Evolutionary conservation across 35 echinoderm and acorn worm genomes (phyloP).

Genomic region (Heliocidaris erythrogramma): DNA sequence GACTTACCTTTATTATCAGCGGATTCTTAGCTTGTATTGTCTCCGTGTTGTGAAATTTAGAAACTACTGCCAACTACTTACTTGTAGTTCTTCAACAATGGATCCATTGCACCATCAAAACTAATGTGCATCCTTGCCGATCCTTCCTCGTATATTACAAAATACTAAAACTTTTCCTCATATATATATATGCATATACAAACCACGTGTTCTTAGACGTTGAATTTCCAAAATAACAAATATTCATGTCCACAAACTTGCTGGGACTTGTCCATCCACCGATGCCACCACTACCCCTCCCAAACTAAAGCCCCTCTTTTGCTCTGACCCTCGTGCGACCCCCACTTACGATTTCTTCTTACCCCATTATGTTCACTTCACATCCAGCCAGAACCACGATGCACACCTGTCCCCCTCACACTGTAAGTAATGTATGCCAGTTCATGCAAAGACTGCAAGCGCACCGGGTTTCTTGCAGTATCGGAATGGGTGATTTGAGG

Average conservation of each 20-base stretch:
- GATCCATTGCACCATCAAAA: neutral
- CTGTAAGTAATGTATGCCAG: neutral
- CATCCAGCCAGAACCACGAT: neutral
- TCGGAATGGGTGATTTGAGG: neutral
- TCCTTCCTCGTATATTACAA: neutral
- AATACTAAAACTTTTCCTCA: neutral
- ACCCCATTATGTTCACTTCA: neutral
- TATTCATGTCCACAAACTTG: neutral
- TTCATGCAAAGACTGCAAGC: neutral
- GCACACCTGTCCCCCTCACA: neutral
- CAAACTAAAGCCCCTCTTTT: neutral
- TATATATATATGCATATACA: neutral
- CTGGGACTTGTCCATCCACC: neutral
- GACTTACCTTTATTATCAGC: neutral
- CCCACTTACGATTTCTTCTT: neutral
- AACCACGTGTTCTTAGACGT: constrained; percentile 1
- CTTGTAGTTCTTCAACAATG: neutral
- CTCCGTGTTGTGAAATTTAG: neutral
- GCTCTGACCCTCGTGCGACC: constrained; percentile 21
- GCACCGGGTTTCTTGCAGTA: neutral
- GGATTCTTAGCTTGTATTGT: neutral
- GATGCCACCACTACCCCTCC: neutral
- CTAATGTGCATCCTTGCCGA: neutral
- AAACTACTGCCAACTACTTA: neutral
- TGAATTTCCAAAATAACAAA: neutral